Evolutionary conservation across 1,140 invertebrate species (phyloP).

Genomic region (Nylanderia fulva): DNA sequence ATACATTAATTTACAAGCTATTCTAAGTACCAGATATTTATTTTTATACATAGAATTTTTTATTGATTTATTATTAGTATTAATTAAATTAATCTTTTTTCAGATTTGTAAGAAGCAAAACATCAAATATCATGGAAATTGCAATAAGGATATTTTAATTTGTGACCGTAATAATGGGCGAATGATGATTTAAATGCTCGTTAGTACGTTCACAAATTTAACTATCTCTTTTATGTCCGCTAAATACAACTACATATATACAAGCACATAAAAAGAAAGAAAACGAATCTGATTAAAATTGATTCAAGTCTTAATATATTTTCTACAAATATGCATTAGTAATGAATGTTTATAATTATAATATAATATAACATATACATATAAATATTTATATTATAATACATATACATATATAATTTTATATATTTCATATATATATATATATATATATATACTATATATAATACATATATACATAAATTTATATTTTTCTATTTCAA

Average conservation of each 20-base stretch:
- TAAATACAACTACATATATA: not conserved
- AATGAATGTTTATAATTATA: too few species aligned
- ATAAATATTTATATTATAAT: too few species aligned
- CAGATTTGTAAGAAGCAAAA: conserved; percentile 7
- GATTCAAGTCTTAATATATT: too few species aligned
- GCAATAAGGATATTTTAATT: conserved; percentile 77
- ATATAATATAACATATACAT: too few species aligned
- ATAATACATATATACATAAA: too few species aligned
- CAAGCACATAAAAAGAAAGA: not conserved
- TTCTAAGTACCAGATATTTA: not conserved
- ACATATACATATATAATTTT: too few species aligned
- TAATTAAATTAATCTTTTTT: conserved; percentile 12
- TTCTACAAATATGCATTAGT: too few species aligned
- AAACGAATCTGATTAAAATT: too few species aligned
- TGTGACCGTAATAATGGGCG: conserved; percentile 85
- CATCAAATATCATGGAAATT: not conserved
- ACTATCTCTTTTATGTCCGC: conserved; percentile 69
- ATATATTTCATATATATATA: too few species aligned
- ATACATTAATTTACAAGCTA: not conserved
- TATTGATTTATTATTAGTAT: not conserved
- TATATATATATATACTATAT: too few species aligned
- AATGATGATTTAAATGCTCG: conserved; percentile 71
- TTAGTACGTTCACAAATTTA: conserved; percentile 82
- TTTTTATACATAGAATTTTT: not conserved
- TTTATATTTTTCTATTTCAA: too few species aligned